These are phyloP conservation scores for Mohoua ochrocephala DNA, from an alignment of 2,113 vertebrate species.

Conservation along the genomic window DNA sequence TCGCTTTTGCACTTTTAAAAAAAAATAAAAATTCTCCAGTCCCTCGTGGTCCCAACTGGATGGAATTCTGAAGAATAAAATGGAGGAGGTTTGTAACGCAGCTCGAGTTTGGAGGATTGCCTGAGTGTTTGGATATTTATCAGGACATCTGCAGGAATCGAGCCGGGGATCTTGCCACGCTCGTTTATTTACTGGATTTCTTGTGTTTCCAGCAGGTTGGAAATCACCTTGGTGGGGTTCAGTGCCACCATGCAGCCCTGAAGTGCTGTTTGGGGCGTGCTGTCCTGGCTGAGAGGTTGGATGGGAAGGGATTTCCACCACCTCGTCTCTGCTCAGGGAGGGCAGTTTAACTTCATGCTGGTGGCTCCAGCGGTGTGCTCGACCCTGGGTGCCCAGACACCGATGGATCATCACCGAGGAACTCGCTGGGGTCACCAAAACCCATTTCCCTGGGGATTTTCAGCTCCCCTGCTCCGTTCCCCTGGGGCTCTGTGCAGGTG, in stretches of 20 bases:
- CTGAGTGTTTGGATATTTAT: not conserved
- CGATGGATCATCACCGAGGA: not conserved
- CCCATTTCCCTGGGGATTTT: not conserved
- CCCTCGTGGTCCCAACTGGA: not conserved
- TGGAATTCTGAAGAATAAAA: not conserved
- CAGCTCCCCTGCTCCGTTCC: not conserved
- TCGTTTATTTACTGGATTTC: not conserved
- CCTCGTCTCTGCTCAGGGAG: not conserved
- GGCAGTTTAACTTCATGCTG: not conserved
- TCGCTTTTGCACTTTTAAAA: not conserved
- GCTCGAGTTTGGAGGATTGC: not conserved
- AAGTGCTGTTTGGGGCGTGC: not conserved
- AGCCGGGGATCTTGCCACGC: not conserved
- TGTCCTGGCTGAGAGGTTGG: not conserved
- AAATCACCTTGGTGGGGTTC: not conserved
- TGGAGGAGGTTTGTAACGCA: not conserved
- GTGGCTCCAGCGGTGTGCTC: not conserved
- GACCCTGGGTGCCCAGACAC: not conserved
- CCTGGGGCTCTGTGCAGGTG: conserved; percentile 5
- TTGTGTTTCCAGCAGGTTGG: not conserved
- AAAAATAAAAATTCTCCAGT: not conserved
- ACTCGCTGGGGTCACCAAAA: not conserved
- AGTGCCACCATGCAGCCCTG: not conserved
- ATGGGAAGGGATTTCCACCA: not conserved
- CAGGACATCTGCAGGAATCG: not conserved